Evolutionary conservation across 1,140 invertebrate genomes (phyloP).

Genomic region (Phenacoccus solenopsis): DNA sequence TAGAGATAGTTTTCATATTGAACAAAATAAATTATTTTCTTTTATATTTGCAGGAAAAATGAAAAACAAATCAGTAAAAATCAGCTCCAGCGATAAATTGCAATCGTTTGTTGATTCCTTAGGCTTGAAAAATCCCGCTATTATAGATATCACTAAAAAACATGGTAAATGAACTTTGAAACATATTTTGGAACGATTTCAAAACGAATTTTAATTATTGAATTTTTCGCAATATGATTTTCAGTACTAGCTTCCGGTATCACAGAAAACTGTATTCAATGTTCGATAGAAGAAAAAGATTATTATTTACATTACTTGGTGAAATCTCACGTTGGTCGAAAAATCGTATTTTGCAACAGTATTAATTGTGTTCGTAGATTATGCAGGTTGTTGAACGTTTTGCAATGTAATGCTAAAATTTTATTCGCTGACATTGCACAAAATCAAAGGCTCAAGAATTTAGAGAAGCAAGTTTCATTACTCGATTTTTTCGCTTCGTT

Average conservation of each 20-base stretch:
- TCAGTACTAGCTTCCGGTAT: not conserved
- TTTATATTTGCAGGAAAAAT: not conserved
- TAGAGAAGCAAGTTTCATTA: conserved; percentile 47
- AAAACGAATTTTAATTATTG: too few species aligned
- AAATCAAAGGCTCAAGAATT: conserved; percentile 81
- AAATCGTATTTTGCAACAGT: conserved; percentile 94
- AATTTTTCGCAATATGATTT: not conserved
- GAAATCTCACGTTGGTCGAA: conserved; percentile 67
- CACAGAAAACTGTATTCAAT: conserved; percentile 49
- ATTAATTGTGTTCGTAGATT: conserved; percentile 83
- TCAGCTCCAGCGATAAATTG: conserved; percentile 19
- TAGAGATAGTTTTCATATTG: not conserved
- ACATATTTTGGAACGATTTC: conserved; percentile 43
- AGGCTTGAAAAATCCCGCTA: conserved; percentile 72
- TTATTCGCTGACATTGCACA: conserved; percentile 94
- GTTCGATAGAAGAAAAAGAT: conserved; percentile 69
- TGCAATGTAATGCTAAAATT: conserved; percentile 65
- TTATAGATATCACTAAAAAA: conserved; percentile 82
- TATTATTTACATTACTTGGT: conserved; percentile 89
- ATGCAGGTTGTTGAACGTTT: conserved; percentile 61
- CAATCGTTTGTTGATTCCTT: conserved; percentile 58
- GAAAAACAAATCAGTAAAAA: conserved; percentile 13
- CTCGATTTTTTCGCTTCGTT: not conserved
- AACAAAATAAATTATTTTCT: not conserved
- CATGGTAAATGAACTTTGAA: conserved; percentile 64